Percentiles rank a stretch among this genome's conserved stretches.
Evolutionary conservation across 2,113 vertebrate species (phyloP).

Genomic region (Oncorhynchus gorbuscha): DNA sequence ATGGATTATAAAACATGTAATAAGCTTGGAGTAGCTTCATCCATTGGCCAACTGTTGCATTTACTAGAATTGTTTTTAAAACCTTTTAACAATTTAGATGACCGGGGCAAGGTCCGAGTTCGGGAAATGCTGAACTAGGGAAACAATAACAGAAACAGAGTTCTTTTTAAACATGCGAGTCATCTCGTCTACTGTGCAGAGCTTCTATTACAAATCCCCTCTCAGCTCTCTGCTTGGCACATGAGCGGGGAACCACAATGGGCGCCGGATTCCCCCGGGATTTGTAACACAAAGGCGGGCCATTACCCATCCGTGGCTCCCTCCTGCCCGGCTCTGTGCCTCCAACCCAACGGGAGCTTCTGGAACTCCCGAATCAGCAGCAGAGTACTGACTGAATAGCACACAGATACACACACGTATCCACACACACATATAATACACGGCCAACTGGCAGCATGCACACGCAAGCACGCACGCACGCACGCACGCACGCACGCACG

Average conservation of each 20-base stretch:
- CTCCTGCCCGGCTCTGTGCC: constrained; percentile 22
- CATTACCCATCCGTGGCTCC: constrained; percentile 26
- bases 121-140: neutral
- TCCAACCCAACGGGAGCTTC: constrained; percentile 24
- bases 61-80: no score
- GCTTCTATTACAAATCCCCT: constrained; percentile 43
- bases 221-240: constrained; percentile 53
- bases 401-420: neutral
- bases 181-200: constrained; percentile 45
- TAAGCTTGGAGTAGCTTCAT: no score
- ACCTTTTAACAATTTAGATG: no score
- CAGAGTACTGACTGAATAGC: constrained; percentile 11
- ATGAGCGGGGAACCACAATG: constrained; percentile 52
- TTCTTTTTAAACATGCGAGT: constrained; percentile 39
- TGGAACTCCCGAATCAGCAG: constrained; percentile 61
- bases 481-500: constrained; percentile 1
- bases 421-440: neutral
- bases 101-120: neutral
- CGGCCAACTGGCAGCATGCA: neutral
- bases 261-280: constrained; percentile 51
- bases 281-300: constrained; percentile 55
- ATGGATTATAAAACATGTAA: no score
- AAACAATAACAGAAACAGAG: constrained; percentile 36
- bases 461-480: constrained; percentile 20
- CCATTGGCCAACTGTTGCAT: no score